Conservation (phyloP, 2,113 vertebrate species). For the Trogon melanurus region DNA sequence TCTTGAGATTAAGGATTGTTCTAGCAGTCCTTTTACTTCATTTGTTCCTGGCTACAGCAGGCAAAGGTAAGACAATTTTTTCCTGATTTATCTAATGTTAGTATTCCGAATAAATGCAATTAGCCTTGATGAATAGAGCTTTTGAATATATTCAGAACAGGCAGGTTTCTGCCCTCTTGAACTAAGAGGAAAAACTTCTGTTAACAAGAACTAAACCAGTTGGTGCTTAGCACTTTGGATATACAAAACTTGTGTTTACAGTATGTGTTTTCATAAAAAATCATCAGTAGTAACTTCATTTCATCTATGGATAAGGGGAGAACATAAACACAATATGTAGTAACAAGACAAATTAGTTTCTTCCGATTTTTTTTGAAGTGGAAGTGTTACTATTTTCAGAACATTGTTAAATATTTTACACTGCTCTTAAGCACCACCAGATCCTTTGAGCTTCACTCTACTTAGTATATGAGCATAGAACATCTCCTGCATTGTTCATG, state of each 20-base stretch:
- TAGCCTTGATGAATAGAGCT: background rate
- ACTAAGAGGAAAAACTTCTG: background rate
- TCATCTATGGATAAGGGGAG: background rate
- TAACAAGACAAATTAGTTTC: background rate
- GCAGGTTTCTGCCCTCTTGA: background rate
- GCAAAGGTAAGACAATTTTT: constrained; percentile 69
- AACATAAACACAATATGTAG: background rate
- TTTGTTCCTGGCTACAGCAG: constrained; percentile 68
- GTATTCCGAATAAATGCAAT: background rate
- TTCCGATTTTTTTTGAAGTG: background rate
- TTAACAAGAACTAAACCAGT: background rate
- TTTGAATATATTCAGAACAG: background rate
- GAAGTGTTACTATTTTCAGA: background rate
- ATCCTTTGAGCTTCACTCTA: background rate
- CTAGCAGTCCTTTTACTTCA: constrained; percentile 70
- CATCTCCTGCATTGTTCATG: background rate
- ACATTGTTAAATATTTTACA: background rate
- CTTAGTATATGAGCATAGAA: background rate
- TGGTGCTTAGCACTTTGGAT: background rate
- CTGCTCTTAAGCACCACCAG: background rate
- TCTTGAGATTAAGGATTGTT: constrained; percentile 59
- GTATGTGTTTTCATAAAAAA: background rate
- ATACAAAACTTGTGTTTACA: background rate
- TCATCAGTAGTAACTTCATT: background rate
- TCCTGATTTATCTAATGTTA: background rate